A percentile compares a stretch with the other conserved stretches of the same genome.
These are phyloP conservation scores for Lamellibrachia columna DNA, from an alignment of 2,888 invertebrate species.

Conservation along the genomic window DNA sequence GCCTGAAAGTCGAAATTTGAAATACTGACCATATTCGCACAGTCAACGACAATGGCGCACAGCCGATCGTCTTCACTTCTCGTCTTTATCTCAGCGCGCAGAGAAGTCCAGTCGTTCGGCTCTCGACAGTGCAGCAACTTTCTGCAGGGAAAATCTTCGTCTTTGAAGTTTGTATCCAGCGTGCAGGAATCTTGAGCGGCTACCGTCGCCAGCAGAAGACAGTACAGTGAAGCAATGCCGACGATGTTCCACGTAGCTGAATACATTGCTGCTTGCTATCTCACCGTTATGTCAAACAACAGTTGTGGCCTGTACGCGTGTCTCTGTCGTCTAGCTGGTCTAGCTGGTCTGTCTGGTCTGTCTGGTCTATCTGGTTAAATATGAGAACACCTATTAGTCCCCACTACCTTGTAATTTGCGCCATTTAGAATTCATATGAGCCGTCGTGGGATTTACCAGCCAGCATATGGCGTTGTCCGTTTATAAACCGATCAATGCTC, in stretches of 20 bases:
- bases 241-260: background rate
- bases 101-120: background rate
- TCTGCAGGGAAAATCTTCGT: constrained; percentile 1
- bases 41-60: background rate
- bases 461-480: background rate
- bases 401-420: background rate
- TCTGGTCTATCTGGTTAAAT: background rate
- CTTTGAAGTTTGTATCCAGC: background rate
- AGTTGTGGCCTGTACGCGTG: background rate
- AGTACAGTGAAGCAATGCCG: background rate
- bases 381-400: background rate
- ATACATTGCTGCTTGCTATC: background rate
- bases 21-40: background rate
- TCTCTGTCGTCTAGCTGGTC: background rate
- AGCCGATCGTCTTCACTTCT: background rate
- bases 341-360: too few relatives aligned
- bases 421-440: background rate
- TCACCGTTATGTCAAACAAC: background rate
- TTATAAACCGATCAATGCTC: background rate
- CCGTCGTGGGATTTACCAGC: background rate
- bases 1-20: background rate
- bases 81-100: background rate
- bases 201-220: background rate
- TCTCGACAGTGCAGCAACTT: background rate
- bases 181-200: background rate